Evolutionary conservation across 2,113 vertebrate species (phyloP).

Genomic region (Apeltes quadracus): DNA sequence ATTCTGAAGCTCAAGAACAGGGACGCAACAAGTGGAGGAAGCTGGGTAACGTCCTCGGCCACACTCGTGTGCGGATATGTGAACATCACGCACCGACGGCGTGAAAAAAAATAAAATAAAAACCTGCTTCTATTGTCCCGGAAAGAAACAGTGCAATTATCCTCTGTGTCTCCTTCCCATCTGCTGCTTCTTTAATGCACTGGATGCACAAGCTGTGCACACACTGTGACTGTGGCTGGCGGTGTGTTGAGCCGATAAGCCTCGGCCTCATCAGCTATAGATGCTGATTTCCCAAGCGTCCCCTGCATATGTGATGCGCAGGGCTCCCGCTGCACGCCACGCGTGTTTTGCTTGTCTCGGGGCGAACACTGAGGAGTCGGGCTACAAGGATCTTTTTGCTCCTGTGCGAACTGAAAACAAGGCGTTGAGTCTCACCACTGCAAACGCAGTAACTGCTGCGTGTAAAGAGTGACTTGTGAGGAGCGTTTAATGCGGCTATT

Average conservation of each 20-base stretch:
- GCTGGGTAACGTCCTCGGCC: constrained; percentile 11
- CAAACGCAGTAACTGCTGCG: not conserved
- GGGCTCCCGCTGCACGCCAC: not conserved
- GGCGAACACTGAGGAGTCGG: constrained; percentile 37
- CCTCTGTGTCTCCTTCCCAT: constrained; percentile 32
- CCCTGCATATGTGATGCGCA: constrained; percentile 44
- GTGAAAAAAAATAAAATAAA: not conserved
- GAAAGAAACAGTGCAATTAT: constrained; percentile 53
- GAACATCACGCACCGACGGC: constrained; percentile 21
- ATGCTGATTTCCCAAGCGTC: constrained; percentile 53
- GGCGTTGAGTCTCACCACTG: not conserved
- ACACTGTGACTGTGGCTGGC: constrained; percentile 10
- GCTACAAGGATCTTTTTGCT: constrained; percentile 18
- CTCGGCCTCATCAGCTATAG: constrained; percentile 52
- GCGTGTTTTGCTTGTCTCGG: constrained; percentile 31
- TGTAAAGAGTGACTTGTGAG: not conserved
- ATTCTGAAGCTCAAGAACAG: constrained; percentile 2
- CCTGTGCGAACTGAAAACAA: constrained; percentile 14
- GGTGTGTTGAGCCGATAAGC: constrained; percentile 51
- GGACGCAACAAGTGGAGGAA: constrained; percentile 26
- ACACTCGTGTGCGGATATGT: not conserved
- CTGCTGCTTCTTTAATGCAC: constrained; percentile 37
- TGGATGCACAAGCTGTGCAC: constrained; percentile 28
- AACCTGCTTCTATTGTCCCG: constrained; percentile 42
- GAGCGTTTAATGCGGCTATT: not conserved